These are phyloP conservation scores for Thalassarche chlororhynchos DNA, from an alignment of 2,113 vertebrate genomes.

Conservation along the genomic window DNA sequence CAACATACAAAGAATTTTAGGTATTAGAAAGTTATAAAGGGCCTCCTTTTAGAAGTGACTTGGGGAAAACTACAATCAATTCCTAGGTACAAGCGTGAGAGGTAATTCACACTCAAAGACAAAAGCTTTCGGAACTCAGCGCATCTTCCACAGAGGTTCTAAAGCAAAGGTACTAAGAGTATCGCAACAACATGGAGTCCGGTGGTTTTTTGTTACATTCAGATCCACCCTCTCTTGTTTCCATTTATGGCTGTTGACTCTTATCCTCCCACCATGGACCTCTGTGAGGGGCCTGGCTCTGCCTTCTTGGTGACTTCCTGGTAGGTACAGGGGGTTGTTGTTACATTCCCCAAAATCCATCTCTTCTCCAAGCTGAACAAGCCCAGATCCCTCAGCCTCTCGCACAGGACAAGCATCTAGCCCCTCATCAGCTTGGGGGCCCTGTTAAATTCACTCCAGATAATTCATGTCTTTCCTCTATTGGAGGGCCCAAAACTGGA, in stretches of 20 bases:
- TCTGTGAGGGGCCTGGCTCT: not conserved
- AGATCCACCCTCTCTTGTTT: not conserved
- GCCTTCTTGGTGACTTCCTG: not conserved
- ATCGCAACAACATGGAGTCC: not conserved
- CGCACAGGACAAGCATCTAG: not conserved
- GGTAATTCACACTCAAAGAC: not conserved
- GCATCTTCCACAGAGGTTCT: not conserved
- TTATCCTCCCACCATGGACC: accelerated
- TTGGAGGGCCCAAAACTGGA: not conserved
- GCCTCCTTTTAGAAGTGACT: not conserved
- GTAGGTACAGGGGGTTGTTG: not conserved
- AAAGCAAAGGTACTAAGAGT: not conserved
- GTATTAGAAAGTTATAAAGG: not conserved
- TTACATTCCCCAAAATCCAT: not conserved
- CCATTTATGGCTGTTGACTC: not conserved
- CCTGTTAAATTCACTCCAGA: not conserved
- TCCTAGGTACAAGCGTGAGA: not conserved
- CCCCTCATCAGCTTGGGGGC: not conserved
- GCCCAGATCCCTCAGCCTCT: not conserved
- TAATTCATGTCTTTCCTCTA: not conserved
- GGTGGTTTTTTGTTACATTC: accelerated
- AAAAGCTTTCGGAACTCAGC: not conserved
- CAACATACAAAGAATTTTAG: not conserved
- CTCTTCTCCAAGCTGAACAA: not conserved
- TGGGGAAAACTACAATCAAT: not conserved